Evolutionary conservation across 2,888 invertebrate genomes (phyloP).

Genomic region (Mesorhabditis belari): DNA sequence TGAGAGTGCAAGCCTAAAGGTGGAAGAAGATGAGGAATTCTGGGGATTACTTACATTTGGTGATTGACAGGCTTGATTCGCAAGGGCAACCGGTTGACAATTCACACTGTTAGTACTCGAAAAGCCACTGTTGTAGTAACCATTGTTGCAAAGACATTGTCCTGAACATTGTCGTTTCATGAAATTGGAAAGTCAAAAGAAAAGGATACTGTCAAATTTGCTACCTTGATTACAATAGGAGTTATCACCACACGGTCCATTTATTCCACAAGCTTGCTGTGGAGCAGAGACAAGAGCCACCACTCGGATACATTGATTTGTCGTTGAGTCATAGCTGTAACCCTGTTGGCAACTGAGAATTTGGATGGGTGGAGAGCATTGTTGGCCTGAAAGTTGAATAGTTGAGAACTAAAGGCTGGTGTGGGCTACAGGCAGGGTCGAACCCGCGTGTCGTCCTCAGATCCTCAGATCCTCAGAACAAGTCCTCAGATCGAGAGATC

Average conservation of each 20-base stretch:
- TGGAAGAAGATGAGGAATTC: no score
- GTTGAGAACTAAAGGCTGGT: background rate
- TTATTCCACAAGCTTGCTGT: background rate
- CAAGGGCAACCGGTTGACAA: no score
- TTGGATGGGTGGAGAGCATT: background rate
- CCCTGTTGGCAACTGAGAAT: background rate
- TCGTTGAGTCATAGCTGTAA: background rate
- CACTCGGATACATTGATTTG: background rate
- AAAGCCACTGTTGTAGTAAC: background rate
- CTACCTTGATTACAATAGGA: background rate
- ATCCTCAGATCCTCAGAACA: no score
- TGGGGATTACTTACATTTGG: no score
- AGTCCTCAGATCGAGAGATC: no score
- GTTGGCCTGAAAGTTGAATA: background rate
- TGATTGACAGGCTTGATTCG: no score
- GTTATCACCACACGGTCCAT: background rate
- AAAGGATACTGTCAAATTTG: background rate
- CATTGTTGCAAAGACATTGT: background rate
- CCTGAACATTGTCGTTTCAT: background rate
- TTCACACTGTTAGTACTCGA: no score
- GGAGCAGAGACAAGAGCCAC: background rate
- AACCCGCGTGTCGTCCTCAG: no score
- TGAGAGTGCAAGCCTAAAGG: constrained; percentile 10
- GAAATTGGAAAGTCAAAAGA: no score
- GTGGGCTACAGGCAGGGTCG: no score